Base-by-base conservation (phyloP, 2,113 vertebrate species). In the Ibidorhyncha struthersii region DNA sequence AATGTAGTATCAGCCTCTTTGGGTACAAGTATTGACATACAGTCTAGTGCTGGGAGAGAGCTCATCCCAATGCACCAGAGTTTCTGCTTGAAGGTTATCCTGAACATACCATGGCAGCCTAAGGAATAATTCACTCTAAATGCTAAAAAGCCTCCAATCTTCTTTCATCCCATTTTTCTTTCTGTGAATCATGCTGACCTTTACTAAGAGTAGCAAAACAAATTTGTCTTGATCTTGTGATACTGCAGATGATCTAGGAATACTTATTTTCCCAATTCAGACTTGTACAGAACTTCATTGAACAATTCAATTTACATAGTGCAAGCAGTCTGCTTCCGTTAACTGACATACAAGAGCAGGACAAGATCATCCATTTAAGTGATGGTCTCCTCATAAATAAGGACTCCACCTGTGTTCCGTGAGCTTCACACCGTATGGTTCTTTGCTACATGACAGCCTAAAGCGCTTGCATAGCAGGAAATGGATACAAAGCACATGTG, bases 251-350 rank as follows among this genome's bases (percentile, higher is more conserved):
- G 38, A 73, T 22, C 6, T 40, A 38, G 38, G 38, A 69, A 45
- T 49, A 26, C 30, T 62, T 50, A 36, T 90, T 79, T 87, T 80
- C 40, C 23, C 14, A 25, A 4, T 71, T 61, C n/a, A 40, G 41
- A 23, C 4, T 29, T 45, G 6, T 0, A 34, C 19, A 18, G 30
- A 67, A 45, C n/a, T 43, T 81, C 18, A 18, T 2, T 23, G n/a
- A 52, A 61, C 55, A 36, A 22, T 53, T n/a, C 0, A 2, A 14
- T 56, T 30, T 62, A 10, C 25, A 6, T 52, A 36, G 11, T n/a
- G 4, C 6, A 22, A 29, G 34, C 22, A 26, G 34, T 22, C 53
- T 66, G 38, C 34, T 17, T 56, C 40, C 7, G 16, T 23, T 41
- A 12, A 40, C 1, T 53, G 49, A 18, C 20, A 7, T 11, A 25